A percentile compares a stretch with the other conserved stretches of the same genome.
phyloP scores from a whole-genome alignment of 2,113 vertebrate genomes.

The Eretmochelys imbricata region DNA sequence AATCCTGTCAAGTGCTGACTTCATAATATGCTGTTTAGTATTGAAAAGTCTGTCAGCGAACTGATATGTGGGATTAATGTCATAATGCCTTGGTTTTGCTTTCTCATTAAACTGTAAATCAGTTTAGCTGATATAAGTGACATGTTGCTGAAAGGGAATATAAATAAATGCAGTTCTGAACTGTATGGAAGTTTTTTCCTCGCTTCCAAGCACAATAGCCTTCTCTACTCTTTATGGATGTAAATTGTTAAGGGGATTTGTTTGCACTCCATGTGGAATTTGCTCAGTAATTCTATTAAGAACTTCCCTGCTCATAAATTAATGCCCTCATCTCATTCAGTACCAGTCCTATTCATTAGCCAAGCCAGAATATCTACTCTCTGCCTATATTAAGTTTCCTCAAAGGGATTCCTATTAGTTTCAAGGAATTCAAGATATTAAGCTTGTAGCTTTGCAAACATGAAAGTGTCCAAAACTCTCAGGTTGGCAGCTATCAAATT shows the following conservation, averaged over 20 bases:
- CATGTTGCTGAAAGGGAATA: not conserved
- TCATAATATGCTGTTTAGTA: constrained; percentile 66
- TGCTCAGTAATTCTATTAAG: constrained; percentile 67
- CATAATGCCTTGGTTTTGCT: constrained; percentile 31
- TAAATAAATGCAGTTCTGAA: constrained; percentile 8
- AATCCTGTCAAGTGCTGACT: constrained; percentile 58
- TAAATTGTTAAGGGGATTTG: constrained; percentile 25
- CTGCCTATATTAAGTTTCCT: constrained; percentile 43
- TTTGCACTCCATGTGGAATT: constrained; percentile 37
- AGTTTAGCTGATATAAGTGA: constrained; percentile 38
- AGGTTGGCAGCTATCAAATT: not conserved
- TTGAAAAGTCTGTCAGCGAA: constrained; percentile 64
- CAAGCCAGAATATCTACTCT: constrained; percentile 45
- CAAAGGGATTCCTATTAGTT: constrained; percentile 57
- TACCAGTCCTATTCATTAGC: constrained; percentile 45
- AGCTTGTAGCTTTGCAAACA: not conserved
- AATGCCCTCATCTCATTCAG: constrained; percentile 66
- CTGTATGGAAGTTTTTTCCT: not conserved
- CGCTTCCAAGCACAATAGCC: not conserved
- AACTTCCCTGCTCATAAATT: constrained; percentile 48
- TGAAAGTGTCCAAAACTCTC: not conserved
- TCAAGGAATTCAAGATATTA: constrained; percentile 47
- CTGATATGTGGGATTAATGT: constrained; percentile 29
- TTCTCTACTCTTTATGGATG: constrained; percentile 11
- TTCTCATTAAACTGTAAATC: constrained; percentile 49